Evolutionary conservation across 1,140 invertebrate genomes (phyloP), one percentile per base, ranked within the genome.

Genomic region (Gryon sp.): DNA sequence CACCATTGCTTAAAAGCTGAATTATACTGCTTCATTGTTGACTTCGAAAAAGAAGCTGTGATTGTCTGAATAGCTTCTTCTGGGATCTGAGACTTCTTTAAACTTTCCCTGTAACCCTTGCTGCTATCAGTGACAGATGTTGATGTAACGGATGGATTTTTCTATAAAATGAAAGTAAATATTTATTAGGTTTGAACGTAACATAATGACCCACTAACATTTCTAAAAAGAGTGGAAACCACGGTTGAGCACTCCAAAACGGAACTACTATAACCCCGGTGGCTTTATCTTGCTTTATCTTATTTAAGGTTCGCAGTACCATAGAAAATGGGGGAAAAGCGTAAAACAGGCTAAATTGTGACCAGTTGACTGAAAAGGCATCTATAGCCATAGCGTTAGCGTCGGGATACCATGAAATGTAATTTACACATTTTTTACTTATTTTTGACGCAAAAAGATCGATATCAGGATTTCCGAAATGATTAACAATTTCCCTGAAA

Each of bases 321-420:
- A 66, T 16, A 1, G 48, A 32, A 26, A 68, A 68, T 1, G 52
- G 50, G 0, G 63, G 63, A 46, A 68, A 68, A 1, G 63, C 63
- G 38, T 65, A 34, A 24, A 24, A 24, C 7, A 24, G 22, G 22
- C 22, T 24, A 24, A 24, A 55, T 12, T 18, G 15, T 11, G 28
- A 26, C 48, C 62, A 66, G 11, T 55, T 24, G 7, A 66, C n/a
- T 8, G 62, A 43, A 43, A 66, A 53, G 3, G 48, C 30, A 24
- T 53, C 62, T 7, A 53, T 36, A 5, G 40, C 30, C 11, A 9
- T 2, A 8, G 48, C 48, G 2, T 38, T 30, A 0, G 1, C 2
- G 11, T 52, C 60, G 2, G 18, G 36, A 16, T 43, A 16, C 38
- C 60, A 45, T 7, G 60, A 50, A 1, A 41, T 8, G 18, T 30